Conservation (phyloP, 1,140 invertebrate genomes). For the Brachionus sp. region DNA sequence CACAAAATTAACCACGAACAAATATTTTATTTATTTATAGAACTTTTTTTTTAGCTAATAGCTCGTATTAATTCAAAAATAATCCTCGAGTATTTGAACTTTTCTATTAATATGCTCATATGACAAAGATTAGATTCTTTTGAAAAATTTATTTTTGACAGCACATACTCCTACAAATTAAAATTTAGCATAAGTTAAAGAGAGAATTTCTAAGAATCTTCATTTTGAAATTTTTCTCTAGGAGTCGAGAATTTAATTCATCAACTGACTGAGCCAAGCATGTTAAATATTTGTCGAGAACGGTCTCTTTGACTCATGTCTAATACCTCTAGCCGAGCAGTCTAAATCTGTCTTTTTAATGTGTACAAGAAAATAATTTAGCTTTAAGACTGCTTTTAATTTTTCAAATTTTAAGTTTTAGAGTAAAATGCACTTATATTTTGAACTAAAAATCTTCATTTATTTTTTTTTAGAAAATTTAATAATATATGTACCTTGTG, state of each 20-base stretch:
- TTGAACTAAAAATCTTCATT: background rate
- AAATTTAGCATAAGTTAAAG: background rate
- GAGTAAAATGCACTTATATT: slow-evolving; percentile 21
- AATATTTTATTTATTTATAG: background rate
- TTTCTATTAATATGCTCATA: background rate
- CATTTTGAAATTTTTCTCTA: background rate
- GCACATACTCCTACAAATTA: background rate
- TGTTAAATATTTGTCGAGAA: background rate
- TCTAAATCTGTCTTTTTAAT: background rate
- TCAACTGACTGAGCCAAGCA: background rate
- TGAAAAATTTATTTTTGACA: background rate
- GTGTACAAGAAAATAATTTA: background rate
- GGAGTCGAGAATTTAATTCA: background rate
- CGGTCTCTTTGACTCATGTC: background rate
- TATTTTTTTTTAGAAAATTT: background rate
- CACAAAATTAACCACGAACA: background rate
- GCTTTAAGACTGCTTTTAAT: background rate
- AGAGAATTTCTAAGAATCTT: background rate
- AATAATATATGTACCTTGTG: background rate
- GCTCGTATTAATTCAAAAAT: background rate
- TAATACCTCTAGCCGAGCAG: background rate
- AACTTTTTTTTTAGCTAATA: background rate
- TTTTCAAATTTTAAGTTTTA: background rate
- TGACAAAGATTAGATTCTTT: background rate
- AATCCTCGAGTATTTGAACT: background rate